A percentile compares a stretch with the other conserved stretches of the same genome.
phyloP scores from a whole-genome alignment of 2,888 invertebrate genomes.

The Pyrrhia umbra region DNA sequence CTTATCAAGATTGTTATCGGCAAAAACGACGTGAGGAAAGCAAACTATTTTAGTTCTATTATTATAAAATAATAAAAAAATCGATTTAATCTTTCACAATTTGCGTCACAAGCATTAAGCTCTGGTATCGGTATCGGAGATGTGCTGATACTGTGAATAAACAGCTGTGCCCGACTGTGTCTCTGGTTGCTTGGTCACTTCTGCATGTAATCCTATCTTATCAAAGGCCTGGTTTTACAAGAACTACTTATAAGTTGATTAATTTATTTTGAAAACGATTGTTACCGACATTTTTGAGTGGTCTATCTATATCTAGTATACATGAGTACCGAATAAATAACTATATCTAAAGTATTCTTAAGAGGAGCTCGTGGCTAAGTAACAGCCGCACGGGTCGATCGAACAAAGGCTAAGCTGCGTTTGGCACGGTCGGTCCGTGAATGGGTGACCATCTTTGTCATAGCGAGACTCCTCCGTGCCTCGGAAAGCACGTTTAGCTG shows the following conservation, averaged over 20 bases:
- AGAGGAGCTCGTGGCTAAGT: too few species aligned
- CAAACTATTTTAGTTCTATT: conserved; percentile 26
- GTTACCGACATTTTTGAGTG: too few species aligned
- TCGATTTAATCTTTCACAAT: conserved; percentile 39
- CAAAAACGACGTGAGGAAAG: conserved; percentile 22
- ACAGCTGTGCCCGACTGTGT: conserved; percentile 35
- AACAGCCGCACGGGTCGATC: too few species aligned
- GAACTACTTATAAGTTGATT: conserved; percentile 1
- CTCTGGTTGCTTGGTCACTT: conserved; percentile 39
- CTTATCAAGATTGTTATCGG: conserved; percentile 20
- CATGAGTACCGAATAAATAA: too few species aligned
- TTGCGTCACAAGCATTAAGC: conserved; percentile 57
- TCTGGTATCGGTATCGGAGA: conserved; percentile 46
- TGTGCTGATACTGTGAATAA: conserved; percentile 48
- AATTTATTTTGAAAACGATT: background rate
- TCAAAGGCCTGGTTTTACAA: conserved; percentile 46
- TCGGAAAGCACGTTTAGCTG: too few species aligned
- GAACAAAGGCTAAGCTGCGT: too few species aligned
- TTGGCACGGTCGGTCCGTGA: too few species aligned
- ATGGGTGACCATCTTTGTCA: too few species aligned
- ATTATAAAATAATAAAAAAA: conserved; percentile 30
- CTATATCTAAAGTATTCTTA: too few species aligned
- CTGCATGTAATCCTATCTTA: conserved; percentile 59
- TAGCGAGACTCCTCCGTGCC: too few species aligned
- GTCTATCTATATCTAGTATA: too few species aligned